phyloP scores from a whole-genome alignment of 2,888 invertebrate species.

The Philhelius pedissequus region DNA sequence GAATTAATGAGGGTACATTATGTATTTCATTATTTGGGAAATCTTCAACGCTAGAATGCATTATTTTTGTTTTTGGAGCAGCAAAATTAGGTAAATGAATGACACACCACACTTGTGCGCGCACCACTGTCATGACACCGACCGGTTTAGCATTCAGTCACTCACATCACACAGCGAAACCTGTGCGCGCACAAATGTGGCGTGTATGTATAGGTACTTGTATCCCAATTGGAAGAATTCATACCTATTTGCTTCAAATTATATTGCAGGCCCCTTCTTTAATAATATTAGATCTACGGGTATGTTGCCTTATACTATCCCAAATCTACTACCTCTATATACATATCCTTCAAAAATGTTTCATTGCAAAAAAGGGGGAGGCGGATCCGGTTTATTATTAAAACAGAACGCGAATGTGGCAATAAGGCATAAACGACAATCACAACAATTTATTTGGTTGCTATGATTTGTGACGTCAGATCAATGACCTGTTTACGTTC shows the following conservation, averaged over 20 bases:
- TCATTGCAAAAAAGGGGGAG: not conserved
- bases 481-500: constrained; percentile 63
- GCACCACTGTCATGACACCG: too few species aligned
- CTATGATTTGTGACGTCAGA: constrained; percentile 58
- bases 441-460: constrained; percentile 29
- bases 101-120: too few species aligned
- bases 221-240: too few species aligned
- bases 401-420: constrained; percentile 47
- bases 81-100: too few species aligned
- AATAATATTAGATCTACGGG: not conserved
- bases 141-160: too few species aligned
- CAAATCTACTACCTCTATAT: not conserved
- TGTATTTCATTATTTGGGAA: too few species aligned
- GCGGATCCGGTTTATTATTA: constrained; percentile 34
- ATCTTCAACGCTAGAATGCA: too few species aligned
- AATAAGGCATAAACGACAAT: constrained; percentile 42
- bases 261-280: not conserved
- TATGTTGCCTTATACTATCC: not conserved
- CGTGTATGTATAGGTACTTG: too few species aligned
- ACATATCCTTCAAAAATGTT: constrained; percentile 14
- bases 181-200: too few species aligned
- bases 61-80: too few species aligned
- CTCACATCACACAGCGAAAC: too few species aligned
- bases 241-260: not conserved
- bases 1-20: too few species aligned